Evolutionary conservation across 2,888 invertebrate genomes (phyloP).

Genomic region (Lasioglossum vierecki): DNA sequence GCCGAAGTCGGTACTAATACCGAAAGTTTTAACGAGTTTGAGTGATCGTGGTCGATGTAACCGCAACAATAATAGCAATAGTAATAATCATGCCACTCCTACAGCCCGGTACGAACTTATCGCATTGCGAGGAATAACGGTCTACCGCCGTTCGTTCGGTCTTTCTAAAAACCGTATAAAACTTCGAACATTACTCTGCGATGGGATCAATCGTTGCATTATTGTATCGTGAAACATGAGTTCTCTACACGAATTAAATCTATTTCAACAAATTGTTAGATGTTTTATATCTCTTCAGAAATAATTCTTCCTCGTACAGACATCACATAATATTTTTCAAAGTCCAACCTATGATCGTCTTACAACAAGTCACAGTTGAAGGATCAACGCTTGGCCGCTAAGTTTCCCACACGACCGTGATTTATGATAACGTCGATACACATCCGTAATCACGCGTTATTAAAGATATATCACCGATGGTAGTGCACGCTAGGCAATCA

Average conservation of each 20-base stretch:
- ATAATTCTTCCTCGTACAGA: background rate
- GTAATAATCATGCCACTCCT: slow-evolving; percentile 76
- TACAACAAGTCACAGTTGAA: background rate
- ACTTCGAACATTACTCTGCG: background rate
- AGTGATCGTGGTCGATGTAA: slow-evolving; percentile 83
- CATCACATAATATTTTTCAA: background rate
- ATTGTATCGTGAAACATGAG: background rate
- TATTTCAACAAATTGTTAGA: background rate
- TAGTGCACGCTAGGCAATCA: slow-evolving; percentile 28
- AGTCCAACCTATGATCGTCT: background rate
- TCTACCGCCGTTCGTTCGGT: slow-evolving; percentile 6
- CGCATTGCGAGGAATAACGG: slow-evolving; percentile 74
- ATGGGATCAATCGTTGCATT: background rate
- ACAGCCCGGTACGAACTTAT: slow-evolving; percentile 79
- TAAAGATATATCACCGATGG: background rate
- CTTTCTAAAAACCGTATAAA: slow-evolving; percentile 21
- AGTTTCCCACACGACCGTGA: background rate
- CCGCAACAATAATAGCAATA: slow-evolving; percentile 82
- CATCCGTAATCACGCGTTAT: slow-evolving; percentile 7
- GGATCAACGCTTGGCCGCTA: background rate
- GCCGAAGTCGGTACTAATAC: slow-evolving; percentile 81
- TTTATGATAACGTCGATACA: background rate
- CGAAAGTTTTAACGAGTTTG: slow-evolving; percentile 84
- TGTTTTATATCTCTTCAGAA: background rate
- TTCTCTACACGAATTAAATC: background rate